phyloP scores from a whole-genome alignment of 2,888 invertebrate species.

The Encarsia formosa region DNA sequence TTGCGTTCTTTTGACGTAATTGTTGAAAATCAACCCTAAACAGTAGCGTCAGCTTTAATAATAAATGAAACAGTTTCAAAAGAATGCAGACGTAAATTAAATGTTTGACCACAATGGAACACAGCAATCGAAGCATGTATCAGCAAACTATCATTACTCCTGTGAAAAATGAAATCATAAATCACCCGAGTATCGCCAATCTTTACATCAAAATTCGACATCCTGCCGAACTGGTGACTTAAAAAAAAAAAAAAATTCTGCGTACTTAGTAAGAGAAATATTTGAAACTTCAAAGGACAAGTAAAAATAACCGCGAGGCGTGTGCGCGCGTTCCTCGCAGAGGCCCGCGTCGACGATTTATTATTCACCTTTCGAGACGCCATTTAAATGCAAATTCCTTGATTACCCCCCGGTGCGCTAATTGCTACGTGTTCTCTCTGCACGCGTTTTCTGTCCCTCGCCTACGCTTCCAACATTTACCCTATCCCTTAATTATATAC shows the following conservation, averaged over 20 bases:
- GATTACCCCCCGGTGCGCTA: constrained; percentile 43
- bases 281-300: neutral
- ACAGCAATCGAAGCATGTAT: too few species aligned
- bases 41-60: too few species aligned
- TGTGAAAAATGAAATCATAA: too few species aligned
- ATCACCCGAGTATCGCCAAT: too few species aligned
- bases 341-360: constrained; percentile 36
- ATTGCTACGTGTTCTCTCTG: constrained; percentile 40
- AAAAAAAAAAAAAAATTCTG: too few species aligned
- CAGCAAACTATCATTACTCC: too few species aligned
- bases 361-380: constrained; percentile 44
- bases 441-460: neutral
- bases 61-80: too few species aligned
- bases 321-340: constrained; percentile 27
- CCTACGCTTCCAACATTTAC: neutral
- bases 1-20: constrained; percentile 22
- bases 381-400: constrained; percentile 49
- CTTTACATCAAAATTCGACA: too few species aligned
- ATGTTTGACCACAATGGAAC: too few species aligned
- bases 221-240: too few species aligned
- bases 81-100: too few species aligned
- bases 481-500: neutral
- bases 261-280: neutral
- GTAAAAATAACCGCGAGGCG: neutral
- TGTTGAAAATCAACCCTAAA: too few species aligned